Evolutionary conservation across 2,888 invertebrate genomes (phyloP).

Genomic region (Lucinisca nassula): DNA sequence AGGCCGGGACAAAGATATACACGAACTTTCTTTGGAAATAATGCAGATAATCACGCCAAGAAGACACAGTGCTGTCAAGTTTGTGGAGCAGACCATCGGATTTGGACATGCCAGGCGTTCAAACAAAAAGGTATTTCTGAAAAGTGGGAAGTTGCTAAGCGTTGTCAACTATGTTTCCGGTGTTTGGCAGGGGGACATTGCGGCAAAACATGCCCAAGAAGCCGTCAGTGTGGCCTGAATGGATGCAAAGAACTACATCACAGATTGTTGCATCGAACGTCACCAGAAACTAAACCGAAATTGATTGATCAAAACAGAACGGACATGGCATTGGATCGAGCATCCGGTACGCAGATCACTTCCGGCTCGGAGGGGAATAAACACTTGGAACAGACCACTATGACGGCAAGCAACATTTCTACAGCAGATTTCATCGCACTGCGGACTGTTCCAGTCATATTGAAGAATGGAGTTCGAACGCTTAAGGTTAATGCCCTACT

Average conservation of each 20-base stretch:
- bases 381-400: no score
- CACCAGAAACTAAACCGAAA: neutral
- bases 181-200: neutral
- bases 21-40: neutral
- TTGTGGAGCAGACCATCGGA: neutral
- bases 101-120: neutral
- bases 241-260: slow-evolving; percentile 1
- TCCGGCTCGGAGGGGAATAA: no score
- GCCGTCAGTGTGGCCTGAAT: neutral
- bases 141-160: neutral
- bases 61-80: slow-evolving; percentile 4
- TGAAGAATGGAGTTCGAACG: no score
- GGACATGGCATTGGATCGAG: slow-evolving; percentile 1
- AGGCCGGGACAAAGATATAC: neutral
- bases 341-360: neutral
- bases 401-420: no score
- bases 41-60: neutral
- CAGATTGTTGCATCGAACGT: neutral
- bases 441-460: no score
- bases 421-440: no score
- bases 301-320: neutral
- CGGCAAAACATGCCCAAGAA: neutral
- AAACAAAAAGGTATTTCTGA: slow-evolving; percentile 1
- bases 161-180: neutral
- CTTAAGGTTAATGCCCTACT: no score